phyloP scores from a whole-genome alignment of 1,140 invertebrate genomes.

The Drosophila simulans region DNA sequence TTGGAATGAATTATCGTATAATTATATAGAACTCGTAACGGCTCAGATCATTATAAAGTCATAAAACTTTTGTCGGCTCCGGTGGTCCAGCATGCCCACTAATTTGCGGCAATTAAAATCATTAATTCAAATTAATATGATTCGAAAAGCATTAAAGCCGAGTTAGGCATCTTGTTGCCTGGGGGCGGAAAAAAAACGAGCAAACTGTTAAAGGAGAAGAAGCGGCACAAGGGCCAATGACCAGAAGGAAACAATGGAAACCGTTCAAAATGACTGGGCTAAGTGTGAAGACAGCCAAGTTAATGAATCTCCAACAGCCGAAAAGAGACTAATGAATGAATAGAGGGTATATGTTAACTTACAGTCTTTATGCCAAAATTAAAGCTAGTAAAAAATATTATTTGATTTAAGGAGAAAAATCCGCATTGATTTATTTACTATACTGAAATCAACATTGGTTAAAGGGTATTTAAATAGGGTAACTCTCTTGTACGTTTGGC shows the following conservation, averaged over 20 bases:
- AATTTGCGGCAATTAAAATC: conserved; percentile 79
- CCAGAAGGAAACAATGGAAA: conserved; percentile 65
- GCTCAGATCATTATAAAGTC: conserved; percentile 57
- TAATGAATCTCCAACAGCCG: conserved; percentile 52
- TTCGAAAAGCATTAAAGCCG: conserved; percentile 67
- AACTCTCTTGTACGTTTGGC: too few species aligned
- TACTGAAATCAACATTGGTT: neutral
- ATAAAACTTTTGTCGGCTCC: conserved; percentile 62
- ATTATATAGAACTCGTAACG: conserved; percentile 68
- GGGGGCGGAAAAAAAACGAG: conserved; percentile 24
- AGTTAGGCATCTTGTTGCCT: conserved; percentile 34
- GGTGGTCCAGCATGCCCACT: conserved; percentile 50
- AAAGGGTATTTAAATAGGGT: neutral
- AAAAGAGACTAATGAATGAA: conserved; percentile 68
- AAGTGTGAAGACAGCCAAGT: conserved; percentile 77
- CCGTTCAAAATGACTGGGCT: conserved; percentile 32
- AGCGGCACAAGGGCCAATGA: conserved; percentile 65
- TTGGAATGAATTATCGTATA: conserved; percentile 33
- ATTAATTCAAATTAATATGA: conserved; percentile 82
- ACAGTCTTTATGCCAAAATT: conserved; percentile 14
- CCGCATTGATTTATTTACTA: too few species aligned
- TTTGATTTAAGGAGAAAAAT: too few species aligned
- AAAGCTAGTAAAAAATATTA: neutral
- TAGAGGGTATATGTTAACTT: conserved; percentile 22
- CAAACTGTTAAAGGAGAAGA: conserved; percentile 35